A percentile compares a stretch with the other conserved stretches of the same genome.
These are phyloP conservation scores for Ptychochromis oligacanthus DNA, from an alignment of 2,113 vertebrate species.

Conservation along the genomic window DNA sequence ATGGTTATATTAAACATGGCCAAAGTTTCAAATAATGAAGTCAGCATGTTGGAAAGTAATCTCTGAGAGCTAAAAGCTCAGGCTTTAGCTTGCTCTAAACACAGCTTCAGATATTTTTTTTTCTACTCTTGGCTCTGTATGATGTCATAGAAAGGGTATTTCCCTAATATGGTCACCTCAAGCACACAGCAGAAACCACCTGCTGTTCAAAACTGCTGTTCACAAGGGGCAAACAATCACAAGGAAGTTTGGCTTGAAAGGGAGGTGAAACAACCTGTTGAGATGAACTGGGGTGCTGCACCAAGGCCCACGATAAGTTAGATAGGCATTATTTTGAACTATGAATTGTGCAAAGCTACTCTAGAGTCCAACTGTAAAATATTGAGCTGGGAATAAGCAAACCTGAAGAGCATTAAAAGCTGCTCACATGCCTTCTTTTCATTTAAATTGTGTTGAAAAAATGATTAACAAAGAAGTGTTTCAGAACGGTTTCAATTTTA, in stretches of 20 bases:
- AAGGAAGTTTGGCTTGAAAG: background rate
- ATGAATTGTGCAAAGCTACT: background rate
- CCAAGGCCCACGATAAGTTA: background rate
- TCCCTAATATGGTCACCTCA: background rate
- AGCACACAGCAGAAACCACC: background rate
- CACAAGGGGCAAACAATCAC: background rate
- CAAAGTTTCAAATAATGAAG: background rate
- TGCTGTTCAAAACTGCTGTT: background rate
- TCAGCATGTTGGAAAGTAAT: background rate
- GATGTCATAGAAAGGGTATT: background rate
- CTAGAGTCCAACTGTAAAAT: background rate
- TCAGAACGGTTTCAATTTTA: background rate
- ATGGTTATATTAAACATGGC: background rate
- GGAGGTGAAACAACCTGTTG: background rate
- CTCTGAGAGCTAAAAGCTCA: too few relatives aligned
- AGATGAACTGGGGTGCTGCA: background rate
- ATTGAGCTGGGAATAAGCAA: background rate
- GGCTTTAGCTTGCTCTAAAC: background rate
- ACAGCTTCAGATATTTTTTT: background rate
- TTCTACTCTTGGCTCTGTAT: too few relatives aligned
- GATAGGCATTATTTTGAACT: fast-evolving
- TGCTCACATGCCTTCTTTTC: background rate
- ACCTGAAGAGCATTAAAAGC: fast-evolving
- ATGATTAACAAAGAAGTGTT: background rate
- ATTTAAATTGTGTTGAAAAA: background rate